phyloP scores from a whole-genome alignment of 2,888 invertebrate genomes.

The Myathropa florea region DNA sequence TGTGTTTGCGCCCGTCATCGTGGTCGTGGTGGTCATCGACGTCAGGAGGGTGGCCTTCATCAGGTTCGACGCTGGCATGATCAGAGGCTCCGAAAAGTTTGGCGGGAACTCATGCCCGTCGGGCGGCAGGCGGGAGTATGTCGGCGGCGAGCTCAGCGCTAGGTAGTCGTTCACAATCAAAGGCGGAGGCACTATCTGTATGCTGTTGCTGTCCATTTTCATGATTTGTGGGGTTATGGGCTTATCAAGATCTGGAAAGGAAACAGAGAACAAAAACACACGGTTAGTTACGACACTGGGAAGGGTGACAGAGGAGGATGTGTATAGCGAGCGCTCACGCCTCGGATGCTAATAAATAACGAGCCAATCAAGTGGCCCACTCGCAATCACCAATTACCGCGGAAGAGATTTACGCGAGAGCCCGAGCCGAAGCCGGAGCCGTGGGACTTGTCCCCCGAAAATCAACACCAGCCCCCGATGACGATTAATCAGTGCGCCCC shows the following conservation, averaged over 20 bases:
- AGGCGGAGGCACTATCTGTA: constrained; percentile 75
- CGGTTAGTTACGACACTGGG: constrained; percentile 50
- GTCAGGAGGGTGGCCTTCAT: constrained; percentile 74
- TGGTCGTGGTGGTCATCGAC: constrained; percentile 73
- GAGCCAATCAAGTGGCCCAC: constrained; percentile 52
- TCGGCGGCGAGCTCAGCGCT: constrained; percentile 78
- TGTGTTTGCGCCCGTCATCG: constrained; percentile 70
- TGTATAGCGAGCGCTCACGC: constrained; percentile 15
- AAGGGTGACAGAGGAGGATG: background rate
- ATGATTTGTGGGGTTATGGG: constrained; percentile 71
- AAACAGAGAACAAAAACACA: constrained; percentile 24
- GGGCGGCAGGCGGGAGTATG: constrained; percentile 80
- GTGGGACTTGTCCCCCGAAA: constrained; percentile 10
- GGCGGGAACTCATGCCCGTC: constrained; percentile 81
- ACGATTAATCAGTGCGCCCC: constrained; percentile 53
- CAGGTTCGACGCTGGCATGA: constrained; percentile 76
- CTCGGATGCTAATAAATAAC: constrained; percentile 45
- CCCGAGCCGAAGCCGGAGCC: background rate
- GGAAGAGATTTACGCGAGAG: constrained; percentile 35
- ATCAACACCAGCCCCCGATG: constrained; percentile 33
- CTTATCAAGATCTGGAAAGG: constrained; percentile 68
- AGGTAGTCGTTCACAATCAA: constrained; percentile 79
- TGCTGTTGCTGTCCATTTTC: constrained; percentile 73
- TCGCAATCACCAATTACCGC: constrained; percentile 51
- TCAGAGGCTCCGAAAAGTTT: constrained; percentile 80